Percentiles rank a stretch among this genome's conserved stretches.
These are phyloP conservation scores for Mirza zaza DNA, from an alignment of 2,113 vertebrate species.

Conservation along the genomic window DNA sequence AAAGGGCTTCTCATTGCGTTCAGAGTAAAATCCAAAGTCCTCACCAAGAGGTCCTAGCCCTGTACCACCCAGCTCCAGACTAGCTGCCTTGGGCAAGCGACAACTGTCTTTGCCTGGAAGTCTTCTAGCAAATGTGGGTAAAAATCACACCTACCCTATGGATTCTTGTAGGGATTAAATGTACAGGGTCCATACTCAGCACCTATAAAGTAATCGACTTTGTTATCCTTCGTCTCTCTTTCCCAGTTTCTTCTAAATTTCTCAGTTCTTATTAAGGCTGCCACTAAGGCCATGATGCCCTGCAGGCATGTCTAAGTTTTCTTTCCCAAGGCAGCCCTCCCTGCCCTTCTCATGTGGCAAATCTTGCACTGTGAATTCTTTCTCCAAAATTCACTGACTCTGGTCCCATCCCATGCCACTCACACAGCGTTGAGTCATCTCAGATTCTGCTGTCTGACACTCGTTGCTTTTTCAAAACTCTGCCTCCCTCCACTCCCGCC, in stretches of 20 bases:
- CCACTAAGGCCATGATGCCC: background rate
- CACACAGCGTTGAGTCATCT: background rate
- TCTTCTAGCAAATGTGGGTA: background rate
- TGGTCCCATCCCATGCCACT: background rate
- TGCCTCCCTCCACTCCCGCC: background rate
- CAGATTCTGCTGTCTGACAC: background rate
- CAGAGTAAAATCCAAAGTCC: background rate
- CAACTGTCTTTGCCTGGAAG: background rate
- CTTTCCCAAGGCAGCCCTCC: background rate
- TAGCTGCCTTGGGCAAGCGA: background rate
- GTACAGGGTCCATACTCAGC: background rate
- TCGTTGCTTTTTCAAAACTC: background rate
- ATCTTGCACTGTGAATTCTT: background rate
- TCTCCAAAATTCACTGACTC: background rate
- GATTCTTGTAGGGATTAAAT: rapidly evolving
- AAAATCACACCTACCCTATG: rapidly evolving
- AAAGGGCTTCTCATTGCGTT: background rate
- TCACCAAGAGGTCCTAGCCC: background rate
- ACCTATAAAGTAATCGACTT: background rate
- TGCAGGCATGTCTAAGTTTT: background rate
- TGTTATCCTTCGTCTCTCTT: background rate
- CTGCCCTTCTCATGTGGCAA: background rate
- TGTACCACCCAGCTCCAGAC: background rate
- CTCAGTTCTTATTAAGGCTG: background rate
- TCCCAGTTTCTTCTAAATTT: no score